Base-by-base conservation (phyloP, 2,888 invertebrate species). In the Congeria kusceri region DNA sequence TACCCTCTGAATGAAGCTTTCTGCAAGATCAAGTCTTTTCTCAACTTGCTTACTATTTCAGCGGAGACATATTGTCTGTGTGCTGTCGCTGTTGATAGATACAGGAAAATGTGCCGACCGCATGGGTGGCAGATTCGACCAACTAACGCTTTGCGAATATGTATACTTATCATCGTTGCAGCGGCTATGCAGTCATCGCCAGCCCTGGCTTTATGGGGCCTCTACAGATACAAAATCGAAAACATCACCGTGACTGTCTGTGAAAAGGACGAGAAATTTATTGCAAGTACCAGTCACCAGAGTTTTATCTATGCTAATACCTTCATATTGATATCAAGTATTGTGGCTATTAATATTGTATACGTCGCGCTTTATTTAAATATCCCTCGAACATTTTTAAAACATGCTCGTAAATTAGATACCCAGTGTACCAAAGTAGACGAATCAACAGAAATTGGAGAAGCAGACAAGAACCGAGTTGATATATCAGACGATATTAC, bases 11-110 rank as follows among this genome's bases (percentile, higher is more conserved):
- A 15, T 39, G 15, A 39, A 39, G 9, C 39, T 13, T 39, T 67
- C 27, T 77, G 77, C 28, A 77, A 77, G 61, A 56, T 64, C 9
- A 77, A 77, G 63, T 67, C 72, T 13, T 72, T 77, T 53, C 59
- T 72, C 23, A 77, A 72, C 47, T 53, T 77, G 29, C 72, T 77
- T 46, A 77, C 77, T 13, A 63, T 77, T 2, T 62, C 44, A n/a
- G 20, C 67, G 13, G 71, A 71, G 58, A 46, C 58, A 11, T n/a
- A 71, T n/a, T 67, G 71, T 63, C 49, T 77, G 27, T 46, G 66
- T 46, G 46, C 46, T 15, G 71, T 77, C 23, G 61, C 71, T 7
- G 28, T 72, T 18, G 77, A 77, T 23, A 29, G 77, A 27, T 68
- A 71, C 11, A 25, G 66, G 4, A 77, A 77, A 53, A 67, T 77